These are phyloP conservation scores for Schizaphis graminum DNA, from an alignment of 2,888 invertebrate species.

Conservation along the genomic window DNA sequence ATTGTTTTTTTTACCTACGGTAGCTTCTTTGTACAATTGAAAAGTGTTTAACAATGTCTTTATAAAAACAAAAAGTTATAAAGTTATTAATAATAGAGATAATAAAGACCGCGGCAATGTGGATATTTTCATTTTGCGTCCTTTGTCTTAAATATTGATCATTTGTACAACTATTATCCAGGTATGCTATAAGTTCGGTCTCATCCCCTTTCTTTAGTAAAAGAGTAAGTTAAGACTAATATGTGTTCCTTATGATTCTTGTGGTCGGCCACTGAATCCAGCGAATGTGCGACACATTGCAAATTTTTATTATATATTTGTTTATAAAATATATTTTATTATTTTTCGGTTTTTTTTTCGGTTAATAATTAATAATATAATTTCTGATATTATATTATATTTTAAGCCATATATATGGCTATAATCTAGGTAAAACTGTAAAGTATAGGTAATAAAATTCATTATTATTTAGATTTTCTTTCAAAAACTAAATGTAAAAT, in stretches of 20 bases:
- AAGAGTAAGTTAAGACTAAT: not conserved
- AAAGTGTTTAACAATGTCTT: not conserved
- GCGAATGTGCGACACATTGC: too few species aligned
- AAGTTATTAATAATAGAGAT: not conserved
- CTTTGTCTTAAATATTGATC: not conserved
- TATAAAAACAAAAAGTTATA: not conserved
- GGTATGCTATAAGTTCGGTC: not conserved
- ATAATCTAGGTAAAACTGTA: too few species aligned
- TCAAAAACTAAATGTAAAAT: not conserved
- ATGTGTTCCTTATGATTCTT: not conserved
- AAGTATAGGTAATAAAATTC: not conserved
- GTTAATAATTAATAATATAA: not conserved
- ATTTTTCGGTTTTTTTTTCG: not conserved
- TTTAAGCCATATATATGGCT: too few species aligned
- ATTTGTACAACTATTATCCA: not conserved
- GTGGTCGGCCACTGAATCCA: too few species aligned
- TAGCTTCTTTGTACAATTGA: not conserved
- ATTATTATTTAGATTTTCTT: not conserved
- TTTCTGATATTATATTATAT: not conserved
- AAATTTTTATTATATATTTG: not conserved
- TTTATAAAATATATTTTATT: not conserved
- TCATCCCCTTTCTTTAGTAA: not conserved
- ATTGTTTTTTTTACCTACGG: not conserved
- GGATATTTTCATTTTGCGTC: not conserved
- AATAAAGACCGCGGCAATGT: not conserved